Percentiles rank a stretch among this genome's conserved stretches.
Evolutionary conservation across 2,797 vertebrate genomes (phyloP).

Genomic region (Xiphophorus birchmanni): DNA sequence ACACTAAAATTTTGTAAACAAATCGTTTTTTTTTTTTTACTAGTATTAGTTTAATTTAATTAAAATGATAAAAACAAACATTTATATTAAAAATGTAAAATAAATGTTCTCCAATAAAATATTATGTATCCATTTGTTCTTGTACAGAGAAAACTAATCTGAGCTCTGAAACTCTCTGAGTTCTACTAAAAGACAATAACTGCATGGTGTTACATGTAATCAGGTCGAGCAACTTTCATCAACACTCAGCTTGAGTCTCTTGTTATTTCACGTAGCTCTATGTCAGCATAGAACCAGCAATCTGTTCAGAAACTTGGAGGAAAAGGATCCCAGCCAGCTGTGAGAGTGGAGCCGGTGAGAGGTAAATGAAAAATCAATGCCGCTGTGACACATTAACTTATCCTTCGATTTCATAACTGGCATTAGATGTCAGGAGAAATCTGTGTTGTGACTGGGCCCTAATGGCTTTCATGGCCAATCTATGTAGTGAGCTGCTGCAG

Average conservation of each 20-base stretch:
- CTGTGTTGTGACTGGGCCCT: slow-evolving; percentile 58
- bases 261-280: slow-evolving; percentile 55
- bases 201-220: slow-evolving; percentile 69
- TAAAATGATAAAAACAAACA: not conserved
- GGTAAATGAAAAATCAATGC: slow-evolving; percentile 82
- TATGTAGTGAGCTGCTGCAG: slow-evolving; percentile 43
- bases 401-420: slow-evolving; percentile 81
- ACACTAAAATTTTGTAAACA: not conserved
- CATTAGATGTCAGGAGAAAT: slow-evolving; percentile 77
- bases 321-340: slow-evolving; percentile 58
- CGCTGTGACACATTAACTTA: slow-evolving; percentile 82
- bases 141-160: slow-evolving; percentile 14
- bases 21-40: not conserved
- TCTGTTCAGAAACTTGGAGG: slow-evolving; percentile 73
- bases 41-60: slow-evolving; percentile 4
- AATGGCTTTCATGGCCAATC: slow-evolving; percentile 59
- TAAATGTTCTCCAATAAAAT: too few species aligned
- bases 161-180: slow-evolving; percentile 26
- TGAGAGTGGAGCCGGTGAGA: slow-evolving; percentile 67
- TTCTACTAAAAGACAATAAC: slow-evolving; percentile 37
- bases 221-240: slow-evolving; percentile 69
- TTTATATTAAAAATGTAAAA: too few species aligned
- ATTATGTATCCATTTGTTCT: not conserved
- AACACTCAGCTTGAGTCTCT: slow-evolving; percentile 52
- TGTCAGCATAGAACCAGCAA: slow-evolving; percentile 62